Conservation (phyloP, 64 coral and sea anemone genomes). For the Anthopleura sola region DNA sequence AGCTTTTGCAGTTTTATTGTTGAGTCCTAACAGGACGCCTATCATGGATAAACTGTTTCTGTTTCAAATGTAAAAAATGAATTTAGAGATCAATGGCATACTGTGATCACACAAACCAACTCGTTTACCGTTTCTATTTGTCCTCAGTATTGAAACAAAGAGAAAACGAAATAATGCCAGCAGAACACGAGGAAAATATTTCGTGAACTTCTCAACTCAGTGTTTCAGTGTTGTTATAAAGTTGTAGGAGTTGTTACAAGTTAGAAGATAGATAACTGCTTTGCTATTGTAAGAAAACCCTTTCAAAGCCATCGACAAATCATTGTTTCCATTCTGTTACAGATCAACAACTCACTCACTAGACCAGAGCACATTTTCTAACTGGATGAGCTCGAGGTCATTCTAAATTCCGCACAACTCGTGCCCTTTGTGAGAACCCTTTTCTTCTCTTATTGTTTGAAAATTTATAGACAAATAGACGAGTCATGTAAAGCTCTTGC, state of each 20-base stretch:
- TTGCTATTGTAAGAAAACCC: too few species aligned
- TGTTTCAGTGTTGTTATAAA: too few species aligned
- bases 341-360: neutral
- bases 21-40: neutral
- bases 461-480: neutral
- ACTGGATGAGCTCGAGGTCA: neutral
- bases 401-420: neutral
- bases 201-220: too few species aligned
- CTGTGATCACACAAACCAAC: neutral
- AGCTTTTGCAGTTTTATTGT: too few species aligned
- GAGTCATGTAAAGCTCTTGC: conserved; percentile 3
- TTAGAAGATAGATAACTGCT: too few species aligned
- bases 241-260: too few species aligned
- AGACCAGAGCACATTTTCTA: neutral
- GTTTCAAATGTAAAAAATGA: neutral
- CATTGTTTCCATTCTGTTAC: neutral
- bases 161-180: neutral
- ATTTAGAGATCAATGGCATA: neutral
- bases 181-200: neutral
- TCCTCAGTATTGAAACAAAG: neutral
- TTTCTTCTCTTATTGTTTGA: neutral
- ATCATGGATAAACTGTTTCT: neutral
- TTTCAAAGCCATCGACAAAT: too few species aligned
- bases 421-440: neutral
- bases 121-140: neutral